Base-by-base conservation (phyloP, 1,140 invertebrate genomes). In the Hormaphis cornu region DNA sequence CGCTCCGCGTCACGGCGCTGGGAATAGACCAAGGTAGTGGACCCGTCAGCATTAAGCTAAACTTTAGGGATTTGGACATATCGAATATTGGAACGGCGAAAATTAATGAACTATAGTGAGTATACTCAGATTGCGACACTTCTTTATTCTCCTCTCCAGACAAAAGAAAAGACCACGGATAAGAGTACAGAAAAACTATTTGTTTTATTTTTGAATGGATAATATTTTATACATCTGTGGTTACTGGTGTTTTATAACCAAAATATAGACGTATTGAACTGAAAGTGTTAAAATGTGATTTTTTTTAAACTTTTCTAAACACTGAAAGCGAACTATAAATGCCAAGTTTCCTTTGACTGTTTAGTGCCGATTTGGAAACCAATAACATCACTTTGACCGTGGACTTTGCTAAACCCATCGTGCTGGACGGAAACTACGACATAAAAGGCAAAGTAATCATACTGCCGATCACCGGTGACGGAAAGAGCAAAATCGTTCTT, bases 11-110 rank as follows among this genome's bases (percentile, higher is more conserved):
- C 5, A 66, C 73, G 37, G 35, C 72, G 5, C 42, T 78, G 35
- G 69, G 71, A 10, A 74, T 73, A 8, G 72, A 74, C 24, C 75
- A 76, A 73, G 75, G 75, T 3, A 53, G 30, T 42, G 76, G 74
- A 22, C 73, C 77, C 1, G 74, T 79, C 2, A 73, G 74, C 24
- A 73, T 80, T n/a, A 75, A 76, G 14, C 56, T 81, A 2, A 73
- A 71, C 46, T 80, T 82, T 35, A 75, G 30, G 8, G 75, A 82
- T 44, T 71, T 79, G 3, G 72, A 76, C 37, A 72, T 82, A 53
- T 53, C 66, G 4, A 54, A 54, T 18, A 59, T 70, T 40, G 69
- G 70, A 0, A 69, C 69, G 0, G 73, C 71, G 2, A 72, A 72
- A 10, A 69, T 79, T 2, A 52, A 74, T 20, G 71, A 73, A 7